Evolutionary conservation across 2,797 vertebrate genomes (phyloP), one percentile per base, ranked within the genome.

Genomic region (Tinamus major): DNA sequence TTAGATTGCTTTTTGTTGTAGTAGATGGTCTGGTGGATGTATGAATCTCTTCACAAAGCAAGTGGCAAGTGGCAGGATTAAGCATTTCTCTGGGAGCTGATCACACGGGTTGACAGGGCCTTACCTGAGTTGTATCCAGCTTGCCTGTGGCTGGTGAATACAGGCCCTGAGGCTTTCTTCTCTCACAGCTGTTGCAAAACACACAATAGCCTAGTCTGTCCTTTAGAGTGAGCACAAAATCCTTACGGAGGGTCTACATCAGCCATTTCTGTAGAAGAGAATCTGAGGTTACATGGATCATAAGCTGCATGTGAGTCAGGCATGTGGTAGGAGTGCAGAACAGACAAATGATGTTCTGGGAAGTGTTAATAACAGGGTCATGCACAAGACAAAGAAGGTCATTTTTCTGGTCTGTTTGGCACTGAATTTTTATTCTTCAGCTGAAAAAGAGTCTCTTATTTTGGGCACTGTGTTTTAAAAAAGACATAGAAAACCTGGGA

Each of bases 211-310:
- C 23, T 77, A 5, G 1, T 44, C 19, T 75, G 37, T 49, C 59
- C 39, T 63, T 78, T 42, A 10, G 20, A 59, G 59, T 37, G 79
- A 72, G 72, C 65, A 75, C 39, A 48, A 71, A 75, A 69, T 53
- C 42, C 37, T 87, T 42, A 12, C 1, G 1, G n/a, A 16, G 48
- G 24, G 31, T 44, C 82, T 0, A 0, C 16, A 4, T 1, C 27
- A 53, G 41, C 46, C 31, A 37, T 65, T 48, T 68, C 58, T 67
- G 62, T 44, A 59, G 41, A 1, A 3, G 13, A 62, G 63, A 58
- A 59, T 26, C 42, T 6, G 5, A 29, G 13, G 39, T 90, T 65
- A 48, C 3, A 1, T 29, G 67, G 63, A 39, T 84, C 75, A 76
- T 76, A 79, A 74, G 56, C 39, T 68, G 81, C 65, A n/a, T 2